Evolutionary conservation across 1,140 invertebrate species (phyloP), one percentile per base, ranked within the genome.

Genomic region (Chionoecetes opilio): DNA sequence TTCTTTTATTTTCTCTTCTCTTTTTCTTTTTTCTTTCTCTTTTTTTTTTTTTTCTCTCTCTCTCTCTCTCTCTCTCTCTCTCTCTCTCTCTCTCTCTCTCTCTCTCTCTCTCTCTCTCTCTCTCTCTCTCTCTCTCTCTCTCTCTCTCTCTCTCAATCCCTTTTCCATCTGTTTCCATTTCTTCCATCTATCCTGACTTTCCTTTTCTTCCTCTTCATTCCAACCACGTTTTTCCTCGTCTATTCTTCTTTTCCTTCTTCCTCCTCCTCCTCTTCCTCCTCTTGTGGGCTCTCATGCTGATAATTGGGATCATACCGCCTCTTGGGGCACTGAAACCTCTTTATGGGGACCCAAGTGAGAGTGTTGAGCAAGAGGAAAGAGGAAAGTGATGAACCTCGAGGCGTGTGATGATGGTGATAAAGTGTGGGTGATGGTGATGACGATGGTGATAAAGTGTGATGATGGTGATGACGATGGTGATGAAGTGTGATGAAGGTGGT

Each of bases 241-340:
- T n/a, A 1, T 75, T 8, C 63, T 75, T 26, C 63, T 75, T 26
- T 26, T 75, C 63, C 63, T 75, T 1, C n/a, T 75, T 75, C 63
- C 63, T 75, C 63, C 63, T 75, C 63, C 63, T 75, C 63, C 63
- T 75, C n/a, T 8, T 75, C 53, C 53, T 75, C 53, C 53, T 75
- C n/a, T 75, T 8, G 21, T 75, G 26, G 63, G 11, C 63, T 75
- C 63, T 75, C 63, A 75, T 5, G 63, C 26, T 17, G 63, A 75
- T 75, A 75, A 75, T 75, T 75, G 63, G 63, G 63, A 75, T 75
- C 63, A 11, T 75, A 75, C 63, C n/a, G n/a, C 63, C 63, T 75
- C 63, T 75, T 75, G 63, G 63, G 63, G 11, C 21, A 6, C 63
- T 26, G n/a, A n/a, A 26, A 2, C 21, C 63, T 75, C 63, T 75